Evolutionary conservation across 1,140 invertebrate species (phyloP).

Genomic region (Agrilus planipennis): DNA sequence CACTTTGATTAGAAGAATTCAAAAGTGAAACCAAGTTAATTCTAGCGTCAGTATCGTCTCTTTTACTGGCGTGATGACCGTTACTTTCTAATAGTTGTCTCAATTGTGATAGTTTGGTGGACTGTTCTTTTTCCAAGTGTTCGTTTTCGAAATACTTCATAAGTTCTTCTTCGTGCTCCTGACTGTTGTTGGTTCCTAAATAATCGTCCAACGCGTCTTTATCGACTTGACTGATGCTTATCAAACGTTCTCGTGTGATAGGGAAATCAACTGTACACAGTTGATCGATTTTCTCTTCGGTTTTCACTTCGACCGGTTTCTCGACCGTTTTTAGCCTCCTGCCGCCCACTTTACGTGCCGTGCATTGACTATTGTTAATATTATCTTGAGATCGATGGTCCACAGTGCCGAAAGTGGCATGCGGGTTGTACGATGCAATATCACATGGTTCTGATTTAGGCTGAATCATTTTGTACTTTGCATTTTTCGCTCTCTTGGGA

Average conservation of each 20-base stretch:
- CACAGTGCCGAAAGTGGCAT: constrained; percentile 12
- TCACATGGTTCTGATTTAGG: constrained; percentile 36
- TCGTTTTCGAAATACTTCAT: constrained; percentile 63
- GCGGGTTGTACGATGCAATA: constrained; percentile 30
- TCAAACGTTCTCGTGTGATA: constrained; percentile 43
- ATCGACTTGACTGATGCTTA: constrained; percentile 59
- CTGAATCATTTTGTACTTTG: constrained; percentile 41
- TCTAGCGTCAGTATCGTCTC: constrained; percentile 20
- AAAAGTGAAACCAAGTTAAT: constrained; percentile 18
- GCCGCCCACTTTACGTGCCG: neutral
- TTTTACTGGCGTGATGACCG: constrained; percentile 32
- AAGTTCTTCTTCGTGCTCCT: constrained; percentile 68
- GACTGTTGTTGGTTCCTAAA: constrained; percentile 60
- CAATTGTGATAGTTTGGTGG: constrained; percentile 57
- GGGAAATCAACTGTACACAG: constrained; percentile 13
- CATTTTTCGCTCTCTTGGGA: constrained; percentile 15
- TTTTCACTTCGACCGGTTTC: constrained; percentile 2
- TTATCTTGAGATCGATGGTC: constrained; percentile 27
- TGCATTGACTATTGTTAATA: neutral
- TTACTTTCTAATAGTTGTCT: constrained; percentile 48
- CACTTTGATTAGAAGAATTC: constrained; percentile 1
- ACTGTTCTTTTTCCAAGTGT: constrained; percentile 15
- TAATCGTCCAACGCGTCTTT: constrained; percentile 68
- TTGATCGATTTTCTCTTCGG: constrained; percentile 4
- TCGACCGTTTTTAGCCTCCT: neutral